Evolutionary conservation across 2,797 vertebrate genomes (phyloP), one percentile per base, ranked within the genome.

Genomic region (Bradypus variegatus): DNA sequence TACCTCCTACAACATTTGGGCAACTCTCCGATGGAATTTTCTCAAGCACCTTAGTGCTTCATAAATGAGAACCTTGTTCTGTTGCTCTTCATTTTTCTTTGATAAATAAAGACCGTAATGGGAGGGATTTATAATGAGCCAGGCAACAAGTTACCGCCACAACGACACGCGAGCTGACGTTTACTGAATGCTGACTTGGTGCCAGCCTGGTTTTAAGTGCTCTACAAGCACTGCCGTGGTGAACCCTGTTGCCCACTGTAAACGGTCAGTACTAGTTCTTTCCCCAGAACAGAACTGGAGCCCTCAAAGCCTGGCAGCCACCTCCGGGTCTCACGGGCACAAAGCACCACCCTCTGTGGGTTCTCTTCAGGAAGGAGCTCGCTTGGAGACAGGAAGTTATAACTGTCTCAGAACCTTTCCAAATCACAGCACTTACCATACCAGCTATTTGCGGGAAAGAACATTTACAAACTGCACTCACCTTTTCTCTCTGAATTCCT

Each of bases 401-500:
- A 6, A 6, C n/a, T 0, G 0, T 27, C 6, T 0, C 25, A 19
- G 21, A 5, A 41, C 13, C 19, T 55, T 60, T 33, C 16, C 48
- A 14, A 4, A 29, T 16, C 29, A n/a, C 10, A 5, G 79, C 33
- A 11, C 11, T 1, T 1, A 4, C 4, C 8, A 3, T 15, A 12
- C 10, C 41, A 21, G n/a, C 50, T 27, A 3, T 16, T 33, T 33
- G n/a, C 21, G 58, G 60, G 77, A 62, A 80, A 41, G 3, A 72
- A 15, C 25, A 10, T 69, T 38, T 64, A 7, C 38, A 69, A 78
- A 27, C 5, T 3, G 13, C 16, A 64, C 94, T 83, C 92, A 98
- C 98, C 97, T 97, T 98, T 96, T 98, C 97, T 93, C 91, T 97
- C 91, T 97, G 72, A 4, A 97, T 93, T 10, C 94, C 12, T 18